These are phyloP conservation scores for Neotoma lepida DNA, from an alignment of 2,113 vertebrate species.

Conservation along the genomic window DNA sequence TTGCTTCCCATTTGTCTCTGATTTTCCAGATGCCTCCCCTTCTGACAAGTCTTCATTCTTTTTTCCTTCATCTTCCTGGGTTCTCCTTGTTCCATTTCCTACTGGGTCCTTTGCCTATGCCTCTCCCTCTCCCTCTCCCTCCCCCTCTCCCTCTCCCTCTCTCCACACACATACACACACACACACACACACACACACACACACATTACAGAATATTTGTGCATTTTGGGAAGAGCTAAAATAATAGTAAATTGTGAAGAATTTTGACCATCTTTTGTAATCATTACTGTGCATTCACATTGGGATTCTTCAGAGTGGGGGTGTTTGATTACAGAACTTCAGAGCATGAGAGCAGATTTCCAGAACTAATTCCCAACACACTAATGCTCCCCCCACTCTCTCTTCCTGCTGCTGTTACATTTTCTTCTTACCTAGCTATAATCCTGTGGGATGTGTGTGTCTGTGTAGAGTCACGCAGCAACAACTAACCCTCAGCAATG, in stretches of 20 bases:
- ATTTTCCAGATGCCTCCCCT: too few species aligned
- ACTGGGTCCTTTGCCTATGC: neutral
- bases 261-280: slow-evolving; percentile 68
- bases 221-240: slow-evolving; percentile 18
- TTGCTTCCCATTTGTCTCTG: neutral
- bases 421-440: slow-evolving; percentile 79
- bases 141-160: too few species aligned
- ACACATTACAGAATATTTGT: neutral
- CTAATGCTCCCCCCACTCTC: slow-evolving; percentile 35
- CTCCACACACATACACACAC: too few species aligned
- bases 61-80: neutral
- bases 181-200: neutral
- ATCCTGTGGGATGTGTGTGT: slow-evolving; percentile 58
- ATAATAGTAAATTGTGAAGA: slow-evolving; percentile 56
- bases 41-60: neutral
- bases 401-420: slow-evolving; percentile 69
- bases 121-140: neutral
- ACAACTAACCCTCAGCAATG: slow-evolving; percentile 61
- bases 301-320: slow-evolving; percentile 74
- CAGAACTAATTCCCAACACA: slow-evolving; percentile 79
- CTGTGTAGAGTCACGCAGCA: neutral
- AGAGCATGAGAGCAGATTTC: slow-evolving; percentile 67
- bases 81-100: neutral
- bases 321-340: slow-evolving; percentile 71
- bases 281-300: slow-evolving; percentile 60